These are phyloP conservation scores for Pachycephala philippinensis DNA, from an alignment of 2,113 vertebrate genomes.

Conservation along the genomic window DNA sequence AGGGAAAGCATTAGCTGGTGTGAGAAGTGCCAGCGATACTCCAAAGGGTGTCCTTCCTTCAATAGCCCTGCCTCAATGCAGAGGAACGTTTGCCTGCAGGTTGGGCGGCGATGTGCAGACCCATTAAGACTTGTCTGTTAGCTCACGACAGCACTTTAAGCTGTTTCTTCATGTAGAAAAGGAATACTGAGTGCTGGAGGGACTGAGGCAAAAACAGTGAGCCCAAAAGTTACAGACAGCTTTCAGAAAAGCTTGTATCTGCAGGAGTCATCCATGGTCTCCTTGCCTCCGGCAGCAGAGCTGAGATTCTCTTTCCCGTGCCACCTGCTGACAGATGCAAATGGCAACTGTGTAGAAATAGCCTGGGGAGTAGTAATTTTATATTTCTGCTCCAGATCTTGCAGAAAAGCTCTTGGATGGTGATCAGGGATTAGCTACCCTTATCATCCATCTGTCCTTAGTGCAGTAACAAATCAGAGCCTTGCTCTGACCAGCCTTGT, in stretches of 20 bases:
- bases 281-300: background rate
- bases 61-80: background rate
- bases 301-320: background rate
- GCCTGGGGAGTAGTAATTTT: slow-evolving; percentile 12
- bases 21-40: background rate
- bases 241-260: background rate
- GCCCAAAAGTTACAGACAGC: background rate
- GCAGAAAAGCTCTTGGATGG: background rate
- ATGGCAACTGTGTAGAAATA: background rate
- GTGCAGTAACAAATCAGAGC: background rate
- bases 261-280: background rate
- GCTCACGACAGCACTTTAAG: background rate
- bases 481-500: background rate
- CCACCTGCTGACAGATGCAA: slow-evolving; percentile 24
- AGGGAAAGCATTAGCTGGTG: background rate
- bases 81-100: background rate
- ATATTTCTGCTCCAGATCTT: slow-evolving; percentile 6
- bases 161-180: background rate
- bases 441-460: slow-evolving; percentile 10
- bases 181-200: background rate
- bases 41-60: background rate
- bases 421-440: background rate
- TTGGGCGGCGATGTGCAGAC: background rate
- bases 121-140: background rate
- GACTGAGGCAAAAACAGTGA: background rate